These are phyloP conservation scores for Lagenorhynchus albirostris DNA, from an alignment of 2,113 vertebrate genomes.

Conservation along the genomic window DNA sequence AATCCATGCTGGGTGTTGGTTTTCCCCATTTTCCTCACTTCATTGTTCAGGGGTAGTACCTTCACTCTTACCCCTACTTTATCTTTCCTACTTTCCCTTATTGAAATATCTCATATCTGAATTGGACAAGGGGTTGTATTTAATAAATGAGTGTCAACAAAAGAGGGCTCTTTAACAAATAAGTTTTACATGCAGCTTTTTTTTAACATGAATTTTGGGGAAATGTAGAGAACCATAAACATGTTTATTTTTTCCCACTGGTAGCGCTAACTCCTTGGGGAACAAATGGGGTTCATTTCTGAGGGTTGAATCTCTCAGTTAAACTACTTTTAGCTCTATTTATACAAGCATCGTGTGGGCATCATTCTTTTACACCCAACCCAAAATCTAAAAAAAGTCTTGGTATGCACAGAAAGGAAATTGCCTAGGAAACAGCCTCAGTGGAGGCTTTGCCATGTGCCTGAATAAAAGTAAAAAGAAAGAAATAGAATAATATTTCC, in stretches of 20 bases:
- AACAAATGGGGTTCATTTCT: neutral
- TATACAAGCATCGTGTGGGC: neutral
- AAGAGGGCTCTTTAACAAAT: neutral
- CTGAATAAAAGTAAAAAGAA: neutral
- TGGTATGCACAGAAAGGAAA: neutral
- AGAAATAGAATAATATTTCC: neutral
- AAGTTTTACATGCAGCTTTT: neutral
- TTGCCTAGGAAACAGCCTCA: slow-evolving; percentile 42
- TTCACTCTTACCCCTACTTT: slow-evolving; percentile 30
- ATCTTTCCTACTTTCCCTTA: slow-evolving; percentile 55
- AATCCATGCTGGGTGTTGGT: neutral
- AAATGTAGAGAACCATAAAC: slow-evolving; percentile 37
- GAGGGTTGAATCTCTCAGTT: slow-evolving; percentile 5
- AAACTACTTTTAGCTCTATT: neutral
- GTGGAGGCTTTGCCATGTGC: neutral
- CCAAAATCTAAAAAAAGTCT: neutral
- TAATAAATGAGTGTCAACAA: slow-evolving; percentile 50
- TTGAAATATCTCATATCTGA: slow-evolving; percentile 45
- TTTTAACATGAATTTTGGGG: neutral
- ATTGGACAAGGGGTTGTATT: slow-evolving; percentile 49
- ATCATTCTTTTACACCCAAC: neutral
- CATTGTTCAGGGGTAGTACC: neutral
- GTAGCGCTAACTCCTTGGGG: neutral
- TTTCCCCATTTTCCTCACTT: neutral
- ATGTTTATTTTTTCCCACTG: slow-evolving; percentile 55